Evolutionary conservation across 2,797 vertebrate genomes (phyloP).

Genomic region (Toxotes lorentzi): DNA sequence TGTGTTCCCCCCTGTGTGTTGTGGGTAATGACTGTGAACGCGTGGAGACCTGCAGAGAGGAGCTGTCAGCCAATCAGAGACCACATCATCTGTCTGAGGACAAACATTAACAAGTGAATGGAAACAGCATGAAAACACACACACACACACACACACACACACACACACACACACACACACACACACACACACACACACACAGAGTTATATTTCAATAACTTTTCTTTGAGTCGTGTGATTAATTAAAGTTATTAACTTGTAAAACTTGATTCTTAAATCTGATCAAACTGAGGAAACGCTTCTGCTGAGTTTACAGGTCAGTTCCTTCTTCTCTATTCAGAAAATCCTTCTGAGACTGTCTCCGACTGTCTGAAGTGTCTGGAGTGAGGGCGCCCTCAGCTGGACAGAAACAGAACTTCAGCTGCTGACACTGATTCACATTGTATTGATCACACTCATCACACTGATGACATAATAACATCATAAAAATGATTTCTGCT

Average conservation of each 20-base stretch:
- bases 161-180: not conserved
- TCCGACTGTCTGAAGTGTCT: not conserved
- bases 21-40: conserved; percentile 41
- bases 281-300: too few relatives aligned
- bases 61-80: conserved; percentile 28
- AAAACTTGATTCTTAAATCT: too few relatives aligned
- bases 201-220: too few relatives aligned
- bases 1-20: conserved; percentile 13
- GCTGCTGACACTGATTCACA: not conserved
- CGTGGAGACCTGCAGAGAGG: conserved; percentile 45
- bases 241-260: too few relatives aligned
- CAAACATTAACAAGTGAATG: conserved; percentile 39
- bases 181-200: too few relatives aligned
- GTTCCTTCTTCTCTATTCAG: too few relatives aligned
- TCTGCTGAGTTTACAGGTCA: too few relatives aligned
- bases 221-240: too few relatives aligned
- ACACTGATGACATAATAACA: too few relatives aligned
- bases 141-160: not conserved
- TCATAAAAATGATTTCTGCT: too few relatives aligned
- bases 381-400: not conserved
- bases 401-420: not conserved
- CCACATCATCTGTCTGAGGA: not conserved
- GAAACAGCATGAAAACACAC: not conserved
- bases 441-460: too few relatives aligned
- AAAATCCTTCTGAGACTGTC: too few relatives aligned